These are phyloP conservation scores for Motacilla alba DNA, from an alignment of 2,113 vertebrate genomes.

Conservation along the genomic window DNA sequence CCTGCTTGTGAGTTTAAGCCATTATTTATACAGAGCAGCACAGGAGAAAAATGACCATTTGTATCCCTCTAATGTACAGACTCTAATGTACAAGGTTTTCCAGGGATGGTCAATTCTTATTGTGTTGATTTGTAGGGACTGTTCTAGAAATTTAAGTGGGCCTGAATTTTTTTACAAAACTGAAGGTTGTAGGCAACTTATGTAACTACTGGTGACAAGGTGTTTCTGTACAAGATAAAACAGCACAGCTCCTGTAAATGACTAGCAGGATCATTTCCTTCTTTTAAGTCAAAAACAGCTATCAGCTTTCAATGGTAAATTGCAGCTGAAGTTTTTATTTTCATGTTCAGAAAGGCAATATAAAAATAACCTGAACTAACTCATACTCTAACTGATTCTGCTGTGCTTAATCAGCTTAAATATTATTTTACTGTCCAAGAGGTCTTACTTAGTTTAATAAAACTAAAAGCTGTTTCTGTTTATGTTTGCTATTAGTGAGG, in stretches of 20 bases:
- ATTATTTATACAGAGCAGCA: neutral
- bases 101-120: neutral
- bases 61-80: neutral
- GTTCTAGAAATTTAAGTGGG: neutral
- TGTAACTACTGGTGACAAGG: neutral
- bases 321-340: neutral
- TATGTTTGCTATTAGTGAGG: neutral
- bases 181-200: neutral
- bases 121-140: neutral
- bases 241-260: neutral
- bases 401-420: neutral
- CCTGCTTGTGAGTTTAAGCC: neutral
- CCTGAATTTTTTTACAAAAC: neutral
- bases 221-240: neutral
- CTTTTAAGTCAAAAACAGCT: neutral
- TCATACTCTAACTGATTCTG: neutral
- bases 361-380: neutral
- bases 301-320: neutral
- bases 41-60: neutral
- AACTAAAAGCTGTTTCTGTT: neutral
- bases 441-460: neutral
- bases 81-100: neutral
- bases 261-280: neutral
- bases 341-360: neutral
- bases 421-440: neutral